Base-by-base conservation (phyloP, 30 jellyfish, hydroid and myxozoan species). In the Clytia hemisphaerica region DNA sequence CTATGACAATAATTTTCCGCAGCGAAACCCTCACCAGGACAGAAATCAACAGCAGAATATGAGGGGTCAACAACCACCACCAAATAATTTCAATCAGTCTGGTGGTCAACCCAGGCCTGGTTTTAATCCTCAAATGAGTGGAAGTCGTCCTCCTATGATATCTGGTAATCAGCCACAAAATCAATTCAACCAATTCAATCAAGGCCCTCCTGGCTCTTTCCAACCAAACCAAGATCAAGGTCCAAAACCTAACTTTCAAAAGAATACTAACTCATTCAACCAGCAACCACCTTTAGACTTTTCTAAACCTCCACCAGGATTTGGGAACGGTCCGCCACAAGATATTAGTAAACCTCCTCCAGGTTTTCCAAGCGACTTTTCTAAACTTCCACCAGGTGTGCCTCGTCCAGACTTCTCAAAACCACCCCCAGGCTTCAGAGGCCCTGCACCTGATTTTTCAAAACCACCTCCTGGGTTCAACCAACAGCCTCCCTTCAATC, bases 241-340 rank as follows among this genome's bases (percentile, higher is more conserved):
- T 57, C 50, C 70, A 21, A 37, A 28, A 21, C 12, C 70, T 6
- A 57, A 57, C 35, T 57, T 7, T 22, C 70, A n/a, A n/a, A n/a
- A n/a, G n/a, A n/a, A n/a, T n/a, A n/a, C n/a, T n/a, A n/a, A n/a
- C n/a, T n/a, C n/a, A n/a, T n/a, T n/a, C n/a, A n/a, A n/a, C n/a
- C n/a, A 57, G 70, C 73, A 69, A 37, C 75, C 73, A 26, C 81
- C 58, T 14, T 45, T 45, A 21, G 37, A 69, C 49, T 45, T 45
- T 50, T n/a, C n/a, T n/a, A n/a, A n/a, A n/a, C n/a, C n/a, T n/a
- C n/a, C n/a, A n/a, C n/a, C n/a, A n/a, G n/a, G n/a, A n/a, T n/a
- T n/a, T n/a, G n/a, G n/a, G n/a, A n/a, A n/a, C n/a, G n/a, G n/a
- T n/a, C n/a, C n/a, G n/a, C n/a, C n/a, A n/a, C n/a, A n/a, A n/a